phyloP scores from a whole-genome alignment of 2,113 vertebrate species.

The Acrocephalus kingi region DNA sequence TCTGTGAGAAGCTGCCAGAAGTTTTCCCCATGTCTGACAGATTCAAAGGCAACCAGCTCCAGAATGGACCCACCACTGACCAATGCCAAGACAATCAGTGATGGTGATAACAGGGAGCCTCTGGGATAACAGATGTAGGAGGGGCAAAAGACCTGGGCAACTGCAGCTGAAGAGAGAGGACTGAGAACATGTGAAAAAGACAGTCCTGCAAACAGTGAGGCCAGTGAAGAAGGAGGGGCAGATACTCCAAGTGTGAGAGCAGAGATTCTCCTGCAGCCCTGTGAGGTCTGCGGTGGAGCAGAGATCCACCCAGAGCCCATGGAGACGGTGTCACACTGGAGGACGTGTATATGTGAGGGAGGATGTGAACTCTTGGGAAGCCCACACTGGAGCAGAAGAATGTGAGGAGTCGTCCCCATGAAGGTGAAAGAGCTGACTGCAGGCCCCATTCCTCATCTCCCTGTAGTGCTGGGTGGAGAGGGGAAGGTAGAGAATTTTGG shows the following conservation, averaged over 20 bases:
- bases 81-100: rapidly evolving
- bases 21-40: not conserved
- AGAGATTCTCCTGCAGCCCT: not conserved
- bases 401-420: not conserved
- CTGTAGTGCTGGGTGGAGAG: too few relatives aligned
- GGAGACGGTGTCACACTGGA: not conserved
- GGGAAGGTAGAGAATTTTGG: not conserved
- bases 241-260: not conserved
- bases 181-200: not conserved
- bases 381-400: too few relatives aligned
- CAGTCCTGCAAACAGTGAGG: not conserved
- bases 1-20: not conserved
- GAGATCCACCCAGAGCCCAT: not conserved
- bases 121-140: not conserved
- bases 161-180: not conserved
- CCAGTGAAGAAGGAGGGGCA: not conserved
- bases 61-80: not conserved
- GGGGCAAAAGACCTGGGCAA: not conserved
- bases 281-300: not conserved
- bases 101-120: too few relatives aligned
- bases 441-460: not conserved
- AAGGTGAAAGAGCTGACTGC: not conserved
- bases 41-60: not conserved
- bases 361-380: not conserved
- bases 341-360: rapidly evolving